Evolutionary conservation across 2,113 vertebrate species (phyloP).

Genomic region (Tichodroma muraria): DNA sequence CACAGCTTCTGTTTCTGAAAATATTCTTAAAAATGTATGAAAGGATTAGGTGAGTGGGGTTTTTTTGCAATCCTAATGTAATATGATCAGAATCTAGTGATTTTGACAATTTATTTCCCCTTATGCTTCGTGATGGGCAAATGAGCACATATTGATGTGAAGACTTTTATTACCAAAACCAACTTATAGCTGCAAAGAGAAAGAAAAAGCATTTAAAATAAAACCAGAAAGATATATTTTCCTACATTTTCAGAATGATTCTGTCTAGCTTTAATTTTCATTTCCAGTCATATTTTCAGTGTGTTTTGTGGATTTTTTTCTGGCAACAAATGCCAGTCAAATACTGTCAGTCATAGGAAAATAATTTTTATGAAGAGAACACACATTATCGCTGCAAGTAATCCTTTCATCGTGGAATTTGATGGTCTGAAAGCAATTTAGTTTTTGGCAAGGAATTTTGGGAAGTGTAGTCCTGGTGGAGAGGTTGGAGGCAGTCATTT

Average conservation of each 20-base stretch:
- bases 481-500: background rate
- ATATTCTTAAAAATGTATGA: background rate
- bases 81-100: background rate
- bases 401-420: background rate
- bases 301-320: background rate
- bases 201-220: background rate
- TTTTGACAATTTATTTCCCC: background rate
- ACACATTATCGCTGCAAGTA: background rate
- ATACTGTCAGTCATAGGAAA: background rate
- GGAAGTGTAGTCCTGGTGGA: background rate
- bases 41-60: background rate
- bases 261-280: background rate
- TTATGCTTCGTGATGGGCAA: background rate
- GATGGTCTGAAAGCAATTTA: background rate
- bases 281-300: background rate
- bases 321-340: background rate
- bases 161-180: background rate
- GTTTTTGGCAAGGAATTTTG: background rate
- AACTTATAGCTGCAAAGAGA: background rate
- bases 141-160: background rate
- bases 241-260: background rate
- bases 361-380: background rate
- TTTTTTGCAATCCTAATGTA: background rate
- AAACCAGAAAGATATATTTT: fast-evolving
- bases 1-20: background rate